Evolutionary conservation across 2,797 vertebrate species (phyloP), one percentile per base, ranked within the genome.

Genomic region (Danio albolineatus): DNA sequence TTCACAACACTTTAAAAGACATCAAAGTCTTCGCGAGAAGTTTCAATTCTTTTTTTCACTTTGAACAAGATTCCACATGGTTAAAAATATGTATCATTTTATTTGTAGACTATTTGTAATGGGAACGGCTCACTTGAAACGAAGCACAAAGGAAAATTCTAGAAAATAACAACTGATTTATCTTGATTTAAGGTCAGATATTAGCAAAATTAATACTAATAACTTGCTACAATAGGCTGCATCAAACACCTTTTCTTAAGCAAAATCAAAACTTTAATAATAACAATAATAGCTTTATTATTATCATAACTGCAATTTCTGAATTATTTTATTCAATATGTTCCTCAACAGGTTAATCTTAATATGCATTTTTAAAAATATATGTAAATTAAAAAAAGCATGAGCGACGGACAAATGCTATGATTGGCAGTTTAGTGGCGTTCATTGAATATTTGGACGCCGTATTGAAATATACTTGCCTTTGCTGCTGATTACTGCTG

Each of bases 21-120:
- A 53, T 46, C 21, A 66, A 38, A 57, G 12, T 4, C 9, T 66
- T 56, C 9, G 41, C 17, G 28, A 38, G 19, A 19, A 7, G 43
- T 59, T 46, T 73, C 49, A 17, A 43, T 71, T 70, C 48, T 17
- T 71, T n/a, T 14, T 71, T 39, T 43, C 38, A 54, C 39, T 71
- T 43, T 2, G 16, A n/a, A 60, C 14, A 61, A 48, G 21, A 61
- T 62, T 74, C 2, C 12, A 51, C 46, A 61, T 2, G 48, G 46
- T 39, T 7, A 17, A 51, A 69, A 7, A 10, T 28, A 38, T 2
- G 0, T 14, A 53, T 69, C 5, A n/a, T 6, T 51, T 49, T 49
- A 49, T 16, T 65, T 13, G 10, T 28, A 51, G 51, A 17, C 28
- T 28, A 28, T 28, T 28, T 28, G 28, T 28, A 1, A 28, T 28